A percentile compares a stretch with the other conserved stretches of the same genome.
phyloP scores from a whole-genome alignment of 2,888 invertebrate genomes.

The Copidosoma aretas region DNA sequence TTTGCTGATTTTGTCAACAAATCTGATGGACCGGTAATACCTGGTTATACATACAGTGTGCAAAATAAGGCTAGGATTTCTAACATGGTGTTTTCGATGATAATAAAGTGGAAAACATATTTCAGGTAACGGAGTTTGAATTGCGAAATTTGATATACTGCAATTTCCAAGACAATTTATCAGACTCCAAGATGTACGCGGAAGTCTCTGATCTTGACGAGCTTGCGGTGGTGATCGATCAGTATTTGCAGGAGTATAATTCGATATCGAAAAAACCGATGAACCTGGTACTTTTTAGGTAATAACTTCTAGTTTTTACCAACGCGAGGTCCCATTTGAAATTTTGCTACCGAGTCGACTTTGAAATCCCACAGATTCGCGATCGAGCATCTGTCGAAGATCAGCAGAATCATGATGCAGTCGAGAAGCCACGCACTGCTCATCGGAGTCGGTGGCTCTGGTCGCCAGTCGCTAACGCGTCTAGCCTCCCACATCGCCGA shows the following conservation, averaged over 20 bases:
- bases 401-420: constrained; percentile 85
- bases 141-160: constrained; percentile 89
- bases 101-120: too few species aligned
- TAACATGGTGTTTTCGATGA: too few species aligned
- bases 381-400: constrained; percentile 89
- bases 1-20: constrained; percentile 69
- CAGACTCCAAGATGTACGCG: constrained; percentile 71
- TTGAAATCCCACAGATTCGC: constrained; percentile 76
- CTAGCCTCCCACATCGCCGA: constrained; percentile 83
- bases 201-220: constrained; percentile 85
- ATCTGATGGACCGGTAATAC: constrained; percentile 9
- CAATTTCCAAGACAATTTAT: constrained; percentile 92
- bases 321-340: too few species aligned
- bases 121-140: constrained; percentile 78
- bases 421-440: constrained; percentile 83
- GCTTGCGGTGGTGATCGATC: constrained; percentile 80
- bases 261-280: constrained; percentile 96
- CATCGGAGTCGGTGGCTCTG: constrained; percentile 86
- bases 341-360: constrained; percentile 77
- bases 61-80: not conserved
- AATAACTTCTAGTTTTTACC: constrained; percentile 30
- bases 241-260: constrained; percentile 88
- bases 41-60: not conserved
- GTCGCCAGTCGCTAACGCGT: constrained; percentile 80
- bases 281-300: constrained; percentile 91